Base-by-base conservation (phyloP, 2,797 vertebrate species). In the Vultur gryphus region DNA sequence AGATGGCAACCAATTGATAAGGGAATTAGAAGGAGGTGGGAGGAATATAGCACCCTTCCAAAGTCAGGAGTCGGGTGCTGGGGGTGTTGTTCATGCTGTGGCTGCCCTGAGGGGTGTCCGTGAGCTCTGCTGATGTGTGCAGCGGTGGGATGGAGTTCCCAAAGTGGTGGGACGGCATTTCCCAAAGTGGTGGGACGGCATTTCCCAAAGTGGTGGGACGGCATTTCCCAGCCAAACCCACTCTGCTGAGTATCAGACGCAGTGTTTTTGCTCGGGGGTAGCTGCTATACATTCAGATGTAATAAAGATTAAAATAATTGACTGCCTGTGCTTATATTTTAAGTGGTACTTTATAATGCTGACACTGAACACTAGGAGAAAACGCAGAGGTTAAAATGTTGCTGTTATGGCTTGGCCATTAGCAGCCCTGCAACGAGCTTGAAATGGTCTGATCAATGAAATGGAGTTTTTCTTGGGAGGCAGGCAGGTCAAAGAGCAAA, bases 221-320 rank as follows among this genome's bases (percentile, higher is more conserved):
- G 44, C 8, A 4, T 84, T 89, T 73, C 71, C 82, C 90, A 72
- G 52, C 21, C 58, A 70, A 73, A 64, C 35, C 20, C 9, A 1
- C 79, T 83, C 79, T 33, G 59, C 69, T 44, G 82, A 64, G 31
- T 8, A 19, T 33, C 44, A 59, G 76, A 41, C 7, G 2, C 20
- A 11, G 16, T 23, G 20, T 10, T 67, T 84, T 55, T 19, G 37
- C 18, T 78, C 26, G 5, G 91, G 59, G 85, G 69, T 13, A 52
- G 65, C 78, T 82, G 91, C 72, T 86, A 65, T 39, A 57, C n/a
- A 16, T 70, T 79, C 66, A 69, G 58, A 65, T 80, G 86, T 51
- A 90, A 94, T 90, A 76, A 87, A 95, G 88, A 87, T 84, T 49
- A 78, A 92, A 93, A 85, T 89, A 94, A 93, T 89, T 67, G 87